A percentile compares a stretch with the other conserved stretches of the same genome.
phyloP scores from a whole-genome alignment of 53 echinoderm and acorn worm species.

The Echinometra lucunter region DNA sequence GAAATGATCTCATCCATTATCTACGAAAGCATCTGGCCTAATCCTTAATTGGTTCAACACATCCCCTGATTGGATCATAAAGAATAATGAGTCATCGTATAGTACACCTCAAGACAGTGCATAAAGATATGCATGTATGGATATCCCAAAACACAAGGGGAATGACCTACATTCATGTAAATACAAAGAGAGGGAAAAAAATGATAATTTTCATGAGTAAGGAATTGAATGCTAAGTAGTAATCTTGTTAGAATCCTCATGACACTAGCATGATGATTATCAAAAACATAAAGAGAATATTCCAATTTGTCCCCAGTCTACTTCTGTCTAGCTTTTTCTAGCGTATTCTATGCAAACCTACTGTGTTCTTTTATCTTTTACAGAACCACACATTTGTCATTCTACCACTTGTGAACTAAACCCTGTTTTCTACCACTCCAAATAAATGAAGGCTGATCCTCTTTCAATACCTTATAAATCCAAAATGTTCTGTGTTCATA shows the following conservation, averaged over 20 bases:
- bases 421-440: too few relatives aligned
- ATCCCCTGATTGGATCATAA: constrained; percentile 55
- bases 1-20: constrained; percentile 60
- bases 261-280: background rate
- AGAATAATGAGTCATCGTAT: background rate
- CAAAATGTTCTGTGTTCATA: background rate
- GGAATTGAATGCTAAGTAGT: too few relatives aligned
- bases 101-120: background rate
- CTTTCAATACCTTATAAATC: too few relatives aligned
- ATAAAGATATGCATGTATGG: background rate
- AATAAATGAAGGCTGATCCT: too few relatives aligned
- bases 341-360: too few relatives aligned
- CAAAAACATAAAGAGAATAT: background rate
- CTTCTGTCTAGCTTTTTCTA: background rate
- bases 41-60: constrained; percentile 58
- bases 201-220: background rate
- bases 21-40: constrained; percentile 31
- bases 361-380: too few relatives aligned
- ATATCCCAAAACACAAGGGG: constrained; percentile 10
- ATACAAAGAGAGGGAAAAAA: background rate
- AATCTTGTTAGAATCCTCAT: background rate
- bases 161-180: background rate
- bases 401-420: too few relatives aligned
- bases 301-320: background rate
- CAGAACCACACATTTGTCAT: too few relatives aligned